phyloP scores from a whole-genome alignment of 2,888 invertebrate genomes.

The Diogma glabrata region DNA sequence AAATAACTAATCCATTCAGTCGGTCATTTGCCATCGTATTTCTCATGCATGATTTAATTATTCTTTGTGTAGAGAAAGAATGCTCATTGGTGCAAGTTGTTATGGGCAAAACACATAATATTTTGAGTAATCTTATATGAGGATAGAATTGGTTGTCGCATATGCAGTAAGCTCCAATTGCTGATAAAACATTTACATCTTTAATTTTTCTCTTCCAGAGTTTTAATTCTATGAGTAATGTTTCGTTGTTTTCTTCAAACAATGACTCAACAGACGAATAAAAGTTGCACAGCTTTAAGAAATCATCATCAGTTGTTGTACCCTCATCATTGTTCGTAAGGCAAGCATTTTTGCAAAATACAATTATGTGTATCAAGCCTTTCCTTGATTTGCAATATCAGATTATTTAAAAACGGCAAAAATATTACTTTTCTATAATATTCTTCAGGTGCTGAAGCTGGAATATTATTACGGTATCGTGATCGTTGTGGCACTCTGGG shows the following conservation, averaged over 20 bases:
- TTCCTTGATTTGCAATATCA: background rate
- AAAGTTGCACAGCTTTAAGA: background rate
- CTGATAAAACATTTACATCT: background rate
- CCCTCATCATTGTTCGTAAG: background rate
- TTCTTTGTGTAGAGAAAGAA: background rate
- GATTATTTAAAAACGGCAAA: conserved; percentile 3
- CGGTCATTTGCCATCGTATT: background rate
- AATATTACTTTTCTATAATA: background rate
- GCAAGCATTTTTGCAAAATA: too few relatives aligned
- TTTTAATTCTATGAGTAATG: background rate
- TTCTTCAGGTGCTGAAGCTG: conserved; percentile 1
- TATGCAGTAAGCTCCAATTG: background rate
- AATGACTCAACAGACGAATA: background rate
- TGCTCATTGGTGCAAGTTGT: background rate
- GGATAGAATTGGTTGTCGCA: background rate
- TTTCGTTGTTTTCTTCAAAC: background rate
- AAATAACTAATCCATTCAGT: background rate
- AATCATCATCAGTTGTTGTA: background rate
- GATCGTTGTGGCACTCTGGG: background rate
- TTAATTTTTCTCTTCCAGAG: background rate
- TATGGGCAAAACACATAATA: background rate
- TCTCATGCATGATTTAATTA: background rate
- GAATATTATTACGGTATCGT: conserved; percentile 1
- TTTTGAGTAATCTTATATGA: background rate
- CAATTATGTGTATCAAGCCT: background rate